Base-by-base conservation (phyloP, 2,797 vertebrate species). In the Choloepus didactylus region DNA sequence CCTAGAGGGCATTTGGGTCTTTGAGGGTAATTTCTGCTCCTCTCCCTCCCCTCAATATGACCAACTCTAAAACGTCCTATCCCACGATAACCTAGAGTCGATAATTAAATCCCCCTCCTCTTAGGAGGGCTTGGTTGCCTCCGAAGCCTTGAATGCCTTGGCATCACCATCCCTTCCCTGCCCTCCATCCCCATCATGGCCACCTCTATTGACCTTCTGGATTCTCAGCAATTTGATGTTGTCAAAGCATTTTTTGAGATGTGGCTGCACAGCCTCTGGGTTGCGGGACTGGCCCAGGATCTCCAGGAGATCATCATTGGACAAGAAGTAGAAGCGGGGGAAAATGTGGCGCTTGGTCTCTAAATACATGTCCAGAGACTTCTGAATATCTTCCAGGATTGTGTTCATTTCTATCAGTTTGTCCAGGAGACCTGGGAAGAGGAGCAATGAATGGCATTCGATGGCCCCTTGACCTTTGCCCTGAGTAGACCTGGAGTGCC, bases 231-330 rank as follows among this genome's bases (percentile, higher is more conserved):
- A 98, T 94, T 98, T 99, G 94, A 99, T 99, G 97, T 99, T 99
- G 98, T 99, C 99, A 0, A 99, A 99, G 97, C 99, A 99, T 93
- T 99, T 99, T 96, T 99, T 99, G 92, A 99, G 98, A 97, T 99
- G 99, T 0, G 99, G 98, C 93, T 99, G 99, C 95, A 99, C 98
- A 9, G 99, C 99, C 3, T 98, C 98, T 0, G 99, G 99, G 96
- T 99, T 99, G 54, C 99, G 98, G 0, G 99, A 99, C 98, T 99
- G 99, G 49, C 99, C 99, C 94, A 99, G 97, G 96, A 99, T 99
- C 98, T 99, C 99, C 97, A 99, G 97, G 31, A 99, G 98, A 19
- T 99, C 99, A n/a, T 99, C 99, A 6, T 99, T 99, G 77, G 99
- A 99, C 91, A 99, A 94, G 98, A 99, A 99, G 97, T 99, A 99